Base-by-base conservation (phyloP, 2,113 vertebrate genomes). In the Myotis brandtii region DNA sequence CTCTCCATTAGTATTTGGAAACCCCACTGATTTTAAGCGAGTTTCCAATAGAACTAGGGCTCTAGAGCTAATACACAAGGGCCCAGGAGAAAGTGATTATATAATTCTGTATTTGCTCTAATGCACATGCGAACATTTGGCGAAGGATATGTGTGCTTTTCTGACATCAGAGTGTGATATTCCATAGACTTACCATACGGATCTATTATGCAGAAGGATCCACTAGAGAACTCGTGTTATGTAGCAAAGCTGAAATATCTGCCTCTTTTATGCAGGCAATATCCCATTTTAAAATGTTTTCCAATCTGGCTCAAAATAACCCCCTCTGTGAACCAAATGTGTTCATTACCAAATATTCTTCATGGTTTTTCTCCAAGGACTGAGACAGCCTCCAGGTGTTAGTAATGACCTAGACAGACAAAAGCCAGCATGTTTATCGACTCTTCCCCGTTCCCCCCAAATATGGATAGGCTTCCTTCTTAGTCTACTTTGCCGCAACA, bases 241-340 rank as follows among this genome's bases (percentile, higher is more conserved):
- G 93, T 48, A 79, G 95, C 91, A 93, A 84, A 95, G 93, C 97
- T 97, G 96, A 97, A 97, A 97, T 97, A 96, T 94, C 89, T 93
- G 96, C 93, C 84, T 96, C 96, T 97, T 96, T 97, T 94, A 97
- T 97, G 91, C 93, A 96, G 91, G 97, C 97, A 96, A 97, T 98
- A 96, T 97, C 97, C 96, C 97, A 96, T 97, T 97, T 96, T 96
- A 91, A 97, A 97, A 97, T 97, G 95, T 95, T 96, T 97, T 98
- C 96, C 96, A 97, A 94, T 97, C 97, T 98, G 97, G 96, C 97
- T 97, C 80, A 27, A 94, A 95, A 87, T 95, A 95, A 97, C 96
- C 97, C 97, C 96, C 96, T 97, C 97, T 97, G 97, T 97, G 97
- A 98, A 98, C 96, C 97, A 97, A 98, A 97, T 98, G 96, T 96